Percentiles rank a stretch among this genome's conserved stretches.
These are phyloP conservation scores for Sinelater perroti DNA, from an alignment of 2,888 invertebrate species.

Conservation along the genomic window DNA sequence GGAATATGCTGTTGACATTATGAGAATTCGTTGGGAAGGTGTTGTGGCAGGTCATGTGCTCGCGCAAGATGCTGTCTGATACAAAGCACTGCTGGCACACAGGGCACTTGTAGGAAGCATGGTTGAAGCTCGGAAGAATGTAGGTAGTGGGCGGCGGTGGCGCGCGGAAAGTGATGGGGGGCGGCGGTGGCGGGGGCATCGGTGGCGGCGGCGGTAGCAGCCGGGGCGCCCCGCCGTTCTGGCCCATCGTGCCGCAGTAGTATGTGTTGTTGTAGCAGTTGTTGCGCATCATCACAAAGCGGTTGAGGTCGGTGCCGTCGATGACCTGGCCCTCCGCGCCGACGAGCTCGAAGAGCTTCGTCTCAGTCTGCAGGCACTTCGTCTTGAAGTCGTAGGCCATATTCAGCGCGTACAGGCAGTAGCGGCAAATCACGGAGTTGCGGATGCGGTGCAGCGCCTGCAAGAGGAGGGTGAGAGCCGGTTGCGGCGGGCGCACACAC, in stretches of 20 bases:
- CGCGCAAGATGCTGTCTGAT: not conserved
- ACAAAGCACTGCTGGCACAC: not conserved
- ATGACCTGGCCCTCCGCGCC: not conserved
- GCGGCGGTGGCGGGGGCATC: not conserved
- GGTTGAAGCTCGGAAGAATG: not conserved
- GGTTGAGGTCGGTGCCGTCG: conserved; percentile 1
- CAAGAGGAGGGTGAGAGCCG: conserved; percentile 4
- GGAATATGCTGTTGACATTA: too few species aligned
- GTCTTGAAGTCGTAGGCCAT: conserved; percentile 27
- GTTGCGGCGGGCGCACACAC: too few species aligned
- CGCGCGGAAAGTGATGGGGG: not conserved
- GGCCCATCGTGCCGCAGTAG: not conserved
- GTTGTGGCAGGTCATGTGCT: conserved; percentile 1
- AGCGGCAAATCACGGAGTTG: conserved; percentile 20
- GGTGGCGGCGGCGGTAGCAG: not conserved
- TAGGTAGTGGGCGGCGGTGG: not conserved
- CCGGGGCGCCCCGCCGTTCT: not conserved
- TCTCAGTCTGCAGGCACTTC: conserved; percentile 25
- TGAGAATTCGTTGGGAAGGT: too few species aligned
- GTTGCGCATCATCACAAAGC: not conserved
- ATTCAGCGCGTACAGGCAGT: conserved; percentile 20
- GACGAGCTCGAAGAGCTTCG: not conserved
- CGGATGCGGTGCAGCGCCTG: conserved; percentile 25
- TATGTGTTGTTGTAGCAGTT: conserved; percentile 2
- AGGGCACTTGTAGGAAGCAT: not conserved